These are phyloP conservation scores for Mechanitis messenoides DNA, from an alignment of 2,888 invertebrate genomes.

Conservation along the genomic window DNA sequence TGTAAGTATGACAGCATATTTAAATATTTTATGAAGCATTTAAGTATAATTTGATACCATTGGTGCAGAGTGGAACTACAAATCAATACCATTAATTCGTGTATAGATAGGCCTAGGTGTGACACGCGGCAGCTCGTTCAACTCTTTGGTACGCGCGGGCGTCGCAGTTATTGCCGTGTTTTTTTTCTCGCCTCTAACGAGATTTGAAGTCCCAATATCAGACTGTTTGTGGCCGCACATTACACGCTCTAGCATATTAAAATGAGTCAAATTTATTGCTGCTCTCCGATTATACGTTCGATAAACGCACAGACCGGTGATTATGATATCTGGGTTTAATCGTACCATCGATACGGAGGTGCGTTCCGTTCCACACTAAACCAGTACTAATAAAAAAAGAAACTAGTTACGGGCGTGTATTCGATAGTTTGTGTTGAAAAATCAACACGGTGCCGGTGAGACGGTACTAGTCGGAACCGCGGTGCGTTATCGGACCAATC, in stretches of 20 bases:
- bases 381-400: constrained; percentile 74
- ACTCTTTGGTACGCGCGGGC: constrained; percentile 58
- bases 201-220: constrained; percentile 53
- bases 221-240: constrained; percentile 54
- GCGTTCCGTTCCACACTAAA: constrained; percentile 73
- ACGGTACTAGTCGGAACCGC: constrained; percentile 54
- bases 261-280: constrained; percentile 75
- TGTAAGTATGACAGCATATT: constrained; percentile 10
- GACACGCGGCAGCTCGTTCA: constrained; percentile 48
- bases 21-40: constrained; percentile 20
- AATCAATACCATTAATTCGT: constrained; percentile 3
- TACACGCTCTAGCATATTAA: constrained; percentile 71
- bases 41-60: constrained; percentile 42
- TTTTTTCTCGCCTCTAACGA: constrained; percentile 44
- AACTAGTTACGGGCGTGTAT: constrained; percentile 67
- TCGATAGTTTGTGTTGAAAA: constrained; percentile 71
- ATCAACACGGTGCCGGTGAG: constrained; percentile 66
- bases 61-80: constrained; percentile 24
- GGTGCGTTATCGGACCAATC: constrained; percentile 72
- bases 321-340: constrained; percentile 75
- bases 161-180: constrained; percentile 35
- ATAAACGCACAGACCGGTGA: constrained; percentile 75
- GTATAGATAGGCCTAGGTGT: constrained; percentile 9
- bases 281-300: constrained; percentile 70
- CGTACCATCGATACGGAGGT: constrained; percentile 69